These are phyloP conservation scores for Pharmacophagus antenor DNA, from an alignment of 2,888 invertebrate genomes.

Conservation along the genomic window DNA sequence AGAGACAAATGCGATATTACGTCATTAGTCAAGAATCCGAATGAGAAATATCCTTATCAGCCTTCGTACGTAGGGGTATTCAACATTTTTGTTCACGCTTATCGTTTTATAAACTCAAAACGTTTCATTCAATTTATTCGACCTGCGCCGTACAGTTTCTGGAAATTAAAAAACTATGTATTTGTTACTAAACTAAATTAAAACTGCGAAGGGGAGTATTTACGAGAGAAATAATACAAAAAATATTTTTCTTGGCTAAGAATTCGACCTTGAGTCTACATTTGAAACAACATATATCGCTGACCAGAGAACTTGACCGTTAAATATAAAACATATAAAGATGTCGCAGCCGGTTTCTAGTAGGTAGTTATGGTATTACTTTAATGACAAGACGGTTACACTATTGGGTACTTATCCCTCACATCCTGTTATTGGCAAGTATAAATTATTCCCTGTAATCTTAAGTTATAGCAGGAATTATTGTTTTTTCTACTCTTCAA, in stretches of 20 bases:
- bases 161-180: neutral
- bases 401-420: slow-evolving; percentile 14
- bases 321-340: slow-evolving; percentile 12
- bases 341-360: slow-evolving; percentile 11
- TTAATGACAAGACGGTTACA: slow-evolving; percentile 14
- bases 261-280: neutral
- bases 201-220: neutral
- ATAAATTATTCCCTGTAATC: slow-evolving; percentile 15
- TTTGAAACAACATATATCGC: neutral
- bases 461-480: slow-evolving; percentile 13
- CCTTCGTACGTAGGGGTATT: slow-evolving; percentile 18
- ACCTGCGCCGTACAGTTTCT: too few species aligned
- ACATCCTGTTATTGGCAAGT: slow-evolving; percentile 8
- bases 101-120: neutral
- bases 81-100: slow-evolving; percentile 14
- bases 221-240: neutral
- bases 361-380: slow-evolving; percentile 17
- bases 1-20: slow-evolving; percentile 15
- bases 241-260: neutral
- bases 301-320: neutral
- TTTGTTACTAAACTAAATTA: neutral
- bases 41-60: slow-evolving; percentile 24
- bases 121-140: neutral
- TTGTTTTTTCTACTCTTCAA: neutral
- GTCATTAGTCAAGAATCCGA: slow-evolving; percentile 22